These are phyloP conservation scores for Drosophila anomalipes DNA, from an alignment of 2,888 invertebrate genomes.

Conservation along the genomic window DNA sequence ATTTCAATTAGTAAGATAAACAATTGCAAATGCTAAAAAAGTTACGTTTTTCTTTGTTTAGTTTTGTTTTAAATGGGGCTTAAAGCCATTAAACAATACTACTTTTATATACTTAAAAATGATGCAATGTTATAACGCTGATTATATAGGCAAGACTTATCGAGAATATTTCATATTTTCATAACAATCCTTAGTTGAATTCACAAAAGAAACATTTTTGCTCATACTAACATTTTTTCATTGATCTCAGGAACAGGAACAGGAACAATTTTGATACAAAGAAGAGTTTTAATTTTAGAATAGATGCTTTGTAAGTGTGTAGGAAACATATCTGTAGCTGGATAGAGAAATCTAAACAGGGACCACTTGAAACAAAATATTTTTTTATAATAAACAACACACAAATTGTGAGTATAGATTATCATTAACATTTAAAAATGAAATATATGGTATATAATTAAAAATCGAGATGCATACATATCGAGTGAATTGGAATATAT, in stretches of 20 bases:
- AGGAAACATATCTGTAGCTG: background rate
- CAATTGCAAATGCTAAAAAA: background rate
- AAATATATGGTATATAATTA: background rate
- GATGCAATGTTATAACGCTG: background rate
- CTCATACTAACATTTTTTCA: background rate
- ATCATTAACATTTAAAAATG: background rate
- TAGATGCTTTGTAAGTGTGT: background rate
- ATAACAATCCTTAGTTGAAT: background rate
- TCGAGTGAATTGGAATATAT: background rate
- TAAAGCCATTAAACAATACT: too few relatives aligned
- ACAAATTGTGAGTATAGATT: background rate
- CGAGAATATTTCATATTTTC: background rate
- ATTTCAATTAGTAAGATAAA: constrained; percentile 6
- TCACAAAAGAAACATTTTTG: background rate
- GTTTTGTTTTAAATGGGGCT: background rate
- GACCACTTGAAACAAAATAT: background rate
- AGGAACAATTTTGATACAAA: background rate
- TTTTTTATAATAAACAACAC: background rate
- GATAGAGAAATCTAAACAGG: background rate
- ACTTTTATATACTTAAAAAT: background rate
- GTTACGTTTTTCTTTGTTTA: background rate
- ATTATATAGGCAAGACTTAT: background rate
- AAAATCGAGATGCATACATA: too few relatives aligned
- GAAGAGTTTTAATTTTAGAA: background rate
- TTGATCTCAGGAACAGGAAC: background rate